These are phyloP conservation scores for Hydrocynus forskahlii DNA, from an alignment of 2,797 vertebrate species.

Conservation along the genomic window DNA sequence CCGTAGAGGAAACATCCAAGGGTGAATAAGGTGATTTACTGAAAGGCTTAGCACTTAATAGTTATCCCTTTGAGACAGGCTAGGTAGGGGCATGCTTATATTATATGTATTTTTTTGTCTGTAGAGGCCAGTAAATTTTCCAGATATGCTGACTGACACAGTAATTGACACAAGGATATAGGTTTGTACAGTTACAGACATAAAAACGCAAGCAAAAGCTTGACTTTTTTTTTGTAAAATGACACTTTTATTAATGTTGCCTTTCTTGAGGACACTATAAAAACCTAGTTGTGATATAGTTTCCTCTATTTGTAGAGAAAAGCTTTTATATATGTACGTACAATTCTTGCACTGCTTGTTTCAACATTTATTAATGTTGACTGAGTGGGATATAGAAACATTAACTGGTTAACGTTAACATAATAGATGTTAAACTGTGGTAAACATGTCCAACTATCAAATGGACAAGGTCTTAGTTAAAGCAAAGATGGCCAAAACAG, in stretches of 20 bases:
- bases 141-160: not conserved
- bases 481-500: not conserved
- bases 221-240: too few relatives aligned
- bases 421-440: constrained; percentile 17
- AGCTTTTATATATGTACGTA: not conserved
- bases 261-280: too few relatives aligned
- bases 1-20: too few relatives aligned
- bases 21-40: too few relatives aligned
- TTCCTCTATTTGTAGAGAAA: not conserved
- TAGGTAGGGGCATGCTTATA: not conserved
- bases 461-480: not conserved
- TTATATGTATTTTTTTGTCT: not conserved
- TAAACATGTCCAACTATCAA: not conserved
- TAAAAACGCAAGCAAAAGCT: too few relatives aligned
- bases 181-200: too few relatives aligned
- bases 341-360: not conserved
- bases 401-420: constrained; percentile 15
- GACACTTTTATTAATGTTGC: not conserved
- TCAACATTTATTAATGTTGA: constrained; percentile 13
- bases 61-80: not conserved
- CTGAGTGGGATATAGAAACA: constrained; percentile 1
- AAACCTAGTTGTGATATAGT: not conserved
- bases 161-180: not conserved
- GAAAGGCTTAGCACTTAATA: too few relatives aligned
- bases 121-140: not conserved